Base-by-base conservation (phyloP, 1,140 invertebrate species). In the Bombus superbus region DNA sequence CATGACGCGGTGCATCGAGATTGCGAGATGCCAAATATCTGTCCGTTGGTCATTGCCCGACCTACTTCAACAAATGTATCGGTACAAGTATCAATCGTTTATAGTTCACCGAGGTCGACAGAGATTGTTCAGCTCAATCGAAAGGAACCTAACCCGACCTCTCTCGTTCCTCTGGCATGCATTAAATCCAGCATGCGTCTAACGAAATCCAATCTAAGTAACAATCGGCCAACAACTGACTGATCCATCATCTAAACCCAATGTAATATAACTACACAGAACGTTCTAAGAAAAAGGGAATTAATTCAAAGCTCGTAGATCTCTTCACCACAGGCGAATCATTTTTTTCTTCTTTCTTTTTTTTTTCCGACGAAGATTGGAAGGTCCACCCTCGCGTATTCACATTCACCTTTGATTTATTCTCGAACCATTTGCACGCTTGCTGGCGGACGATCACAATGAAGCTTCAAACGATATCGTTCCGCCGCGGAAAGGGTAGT, bases 321-420 rank as follows among this genome's bases (percentile, higher is more conserved):
- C 66, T 9, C 18, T 35, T 18, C 8, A 22, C 18, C 32, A 22
- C 6, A 0, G 2, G 32, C 18, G 22, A 38, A 68, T 38, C 32
- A 10, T 22, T 71, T n/a, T 42, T 15, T 42, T 68, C 6, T 18
- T 66, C 18, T 22, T 28, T 25, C 28, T 40, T 40, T 42, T n/a
- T 10, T 9, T 15, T 9, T 13, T 15, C 11, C 28, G 5, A 10
- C 6, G 77, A 80, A 80, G 83, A 80, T 80, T 53, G 77, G 76
- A 71, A 38, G 76, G 38, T 78, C 64, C 62, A 25, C 40, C 64
- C n/a, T 13, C 32, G n/a, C 22, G 32, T 47, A 53, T 80, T 69
- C 53, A 18, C 84, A 32, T 91, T 85, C 85, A 86, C 86, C 92
- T 92, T 91, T 93, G 92, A 93, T 93, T 93, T 92, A 92, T 92